Percentiles rank a stretch among this genome's conserved stretches.
Conservation (phyloP, 2,113 vertebrate genomes). For the Eolophus roseicapilla region DNA sequence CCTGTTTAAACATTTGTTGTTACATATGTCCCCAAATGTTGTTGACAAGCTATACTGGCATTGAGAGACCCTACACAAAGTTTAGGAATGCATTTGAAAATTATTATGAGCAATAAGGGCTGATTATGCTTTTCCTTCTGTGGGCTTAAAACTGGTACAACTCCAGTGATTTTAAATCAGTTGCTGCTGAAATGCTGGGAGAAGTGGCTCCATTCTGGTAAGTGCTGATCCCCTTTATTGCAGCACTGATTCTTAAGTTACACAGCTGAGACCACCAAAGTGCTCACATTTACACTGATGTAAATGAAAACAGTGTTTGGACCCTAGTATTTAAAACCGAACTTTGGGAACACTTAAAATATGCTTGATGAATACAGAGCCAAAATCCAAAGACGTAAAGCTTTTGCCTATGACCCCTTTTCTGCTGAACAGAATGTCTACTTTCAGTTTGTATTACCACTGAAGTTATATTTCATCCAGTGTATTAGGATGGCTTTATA, state of each 20-base stretch:
- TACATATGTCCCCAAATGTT: conserved; percentile 63
- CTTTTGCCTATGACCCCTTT: not conserved
- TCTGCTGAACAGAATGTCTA: not conserved
- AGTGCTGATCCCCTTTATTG: not conserved
- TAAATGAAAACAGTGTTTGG: not conserved
- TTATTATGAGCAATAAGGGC: not conserved
- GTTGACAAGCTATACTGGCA: conserved; percentile 64
- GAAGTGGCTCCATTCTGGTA: not conserved
- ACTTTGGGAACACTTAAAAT: not conserved
- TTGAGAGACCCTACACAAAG: conserved; percentile 61
- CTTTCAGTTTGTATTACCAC: not conserved
- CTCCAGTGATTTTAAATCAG: conserved; percentile 20
- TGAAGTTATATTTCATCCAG: not conserved
- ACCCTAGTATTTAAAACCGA: not conserved
- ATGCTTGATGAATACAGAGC: not conserved
- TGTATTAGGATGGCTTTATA: not conserved
- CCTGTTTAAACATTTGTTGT: conserved; percentile 60
- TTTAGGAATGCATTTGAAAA: conserved; percentile 51
- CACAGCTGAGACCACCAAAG: not conserved
- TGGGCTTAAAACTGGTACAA: not conserved
- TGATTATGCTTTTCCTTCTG: conserved; percentile 46
- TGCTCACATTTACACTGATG: not conserved
- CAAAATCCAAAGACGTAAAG: not conserved
- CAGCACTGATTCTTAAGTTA: not conserved
- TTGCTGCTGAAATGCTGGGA: not conserved